Conservation (phyloP, 2,888 invertebrate genomes). For the Aporophyla nigra region DNA sequence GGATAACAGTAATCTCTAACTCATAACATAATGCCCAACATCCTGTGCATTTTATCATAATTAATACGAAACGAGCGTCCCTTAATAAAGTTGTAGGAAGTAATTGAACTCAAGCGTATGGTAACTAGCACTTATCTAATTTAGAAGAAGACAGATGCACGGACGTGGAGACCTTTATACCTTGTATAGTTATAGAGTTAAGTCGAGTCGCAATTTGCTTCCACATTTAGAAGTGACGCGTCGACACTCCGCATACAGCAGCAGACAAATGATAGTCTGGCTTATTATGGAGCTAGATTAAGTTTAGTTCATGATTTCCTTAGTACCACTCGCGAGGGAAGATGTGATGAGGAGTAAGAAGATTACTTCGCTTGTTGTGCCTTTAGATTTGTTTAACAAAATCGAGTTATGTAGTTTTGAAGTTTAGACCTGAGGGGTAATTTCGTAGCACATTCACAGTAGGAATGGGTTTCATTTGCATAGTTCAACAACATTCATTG, state of each 20-base stretch:
- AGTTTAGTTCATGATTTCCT: slow-evolving; percentile 50
- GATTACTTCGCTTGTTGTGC: slow-evolving; percentile 19
- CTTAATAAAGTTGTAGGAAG: slow-evolving; percentile 60
- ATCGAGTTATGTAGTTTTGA: not conserved
- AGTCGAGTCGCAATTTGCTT: slow-evolving; percentile 40
- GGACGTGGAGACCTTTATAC: slow-evolving; percentile 48
- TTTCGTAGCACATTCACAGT: too few species aligned
- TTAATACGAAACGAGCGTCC: slow-evolving; percentile 38
- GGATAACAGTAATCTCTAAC: slow-evolving; percentile 6
- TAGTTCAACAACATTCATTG: too few species aligned
- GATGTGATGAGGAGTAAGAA: slow-evolving; percentile 12
- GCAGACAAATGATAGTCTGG: slow-evolving; percentile 53
- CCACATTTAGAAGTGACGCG: slow-evolving; percentile 51
- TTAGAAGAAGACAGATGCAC: slow-evolving; percentile 63
- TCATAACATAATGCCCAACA: slow-evolving; percentile 36
- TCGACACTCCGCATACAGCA: slow-evolving; percentile 50
- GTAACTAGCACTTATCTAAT: slow-evolving; percentile 70
- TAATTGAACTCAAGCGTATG: slow-evolving; percentile 60
- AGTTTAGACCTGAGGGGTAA: not conserved
- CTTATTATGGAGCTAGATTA: slow-evolving; percentile 53
- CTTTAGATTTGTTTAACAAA: not conserved
- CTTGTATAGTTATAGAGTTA: slow-evolving; percentile 4
- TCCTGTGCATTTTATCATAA: slow-evolving; percentile 54
- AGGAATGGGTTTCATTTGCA: too few species aligned
- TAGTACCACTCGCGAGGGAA: slow-evolving; percentile 22